Conservation (phyloP, 2,888 invertebrate genomes). For the Xylocampa areola region DNA sequence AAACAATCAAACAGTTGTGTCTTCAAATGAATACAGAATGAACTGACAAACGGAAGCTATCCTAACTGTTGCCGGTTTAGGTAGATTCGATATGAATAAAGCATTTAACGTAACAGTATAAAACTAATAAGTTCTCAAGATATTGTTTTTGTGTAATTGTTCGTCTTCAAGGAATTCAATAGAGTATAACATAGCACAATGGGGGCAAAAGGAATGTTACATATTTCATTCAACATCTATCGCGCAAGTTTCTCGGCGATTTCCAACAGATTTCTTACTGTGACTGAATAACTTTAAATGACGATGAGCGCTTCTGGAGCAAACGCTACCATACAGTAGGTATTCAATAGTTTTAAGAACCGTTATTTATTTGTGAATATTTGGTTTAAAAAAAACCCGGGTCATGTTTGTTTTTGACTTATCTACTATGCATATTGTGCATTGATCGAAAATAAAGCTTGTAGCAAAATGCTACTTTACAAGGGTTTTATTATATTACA, state of each 20-base stretch:
- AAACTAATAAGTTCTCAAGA: constrained; percentile 28
- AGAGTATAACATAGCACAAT: constrained; percentile 46
- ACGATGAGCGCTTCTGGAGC: constrained; percentile 37
- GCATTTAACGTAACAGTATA: constrained; percentile 27
- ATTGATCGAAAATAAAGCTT: too few species aligned
- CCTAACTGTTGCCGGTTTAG: constrained; percentile 30
- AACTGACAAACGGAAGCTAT: constrained; percentile 50
- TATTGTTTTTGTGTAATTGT: constrained; percentile 30
- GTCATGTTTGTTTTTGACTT: too few species aligned
- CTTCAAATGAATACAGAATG: constrained; percentile 49
- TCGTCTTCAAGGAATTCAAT: constrained; percentile 46
- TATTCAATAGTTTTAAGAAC: constrained; percentile 15
- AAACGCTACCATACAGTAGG: constrained; percentile 25
- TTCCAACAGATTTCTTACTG: constrained; percentile 50
- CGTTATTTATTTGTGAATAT: not conserved
- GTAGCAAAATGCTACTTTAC: too few species aligned
- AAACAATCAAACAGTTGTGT: constrained; percentile 52
- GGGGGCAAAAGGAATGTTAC: constrained; percentile 53
- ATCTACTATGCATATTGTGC: too few species aligned
- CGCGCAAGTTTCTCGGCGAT: constrained; percentile 47
- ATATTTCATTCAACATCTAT: constrained; percentile 50
- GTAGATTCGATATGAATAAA: constrained; percentile 33
- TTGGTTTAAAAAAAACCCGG: too few species aligned
- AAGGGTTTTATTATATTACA: too few species aligned
- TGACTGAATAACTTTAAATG: constrained; percentile 56